Evolutionary conservation across 1,140 invertebrate genomes (phyloP).

Genomic region (Parasteatoda tepidariorum): DNA sequence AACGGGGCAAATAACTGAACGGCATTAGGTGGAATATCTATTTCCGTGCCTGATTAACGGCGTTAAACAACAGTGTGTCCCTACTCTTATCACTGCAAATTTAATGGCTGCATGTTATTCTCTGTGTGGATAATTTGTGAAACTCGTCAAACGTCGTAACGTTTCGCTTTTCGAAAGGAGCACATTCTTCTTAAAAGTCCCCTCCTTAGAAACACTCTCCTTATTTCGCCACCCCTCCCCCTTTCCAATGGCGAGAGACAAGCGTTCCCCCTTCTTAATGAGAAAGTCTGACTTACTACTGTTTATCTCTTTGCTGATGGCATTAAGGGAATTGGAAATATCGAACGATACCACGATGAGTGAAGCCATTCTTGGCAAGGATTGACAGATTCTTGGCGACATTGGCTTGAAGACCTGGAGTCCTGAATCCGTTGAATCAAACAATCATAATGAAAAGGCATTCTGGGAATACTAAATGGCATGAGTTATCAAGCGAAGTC

Average conservation of each 20-base stretch:
- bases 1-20: constrained; percentile 45
- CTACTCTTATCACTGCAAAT: constrained; percentile 57
- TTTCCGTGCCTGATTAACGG: constrained; percentile 55
- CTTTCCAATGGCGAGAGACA: constrained; percentile 1
- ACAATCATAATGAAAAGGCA: too few species aligned
- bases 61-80: constrained; percentile 24
- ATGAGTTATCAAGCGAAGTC: too few species aligned
- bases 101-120: constrained; percentile 59
- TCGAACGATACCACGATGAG: constrained; percentile 24
- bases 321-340: constrained; percentile 61
- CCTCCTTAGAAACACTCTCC: constrained; percentile 24
- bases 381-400: constrained; percentile 49
- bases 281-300: constrained; percentile 59
- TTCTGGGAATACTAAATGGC: too few species aligned
- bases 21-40: constrained; percentile 58
- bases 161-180: constrained; percentile 27
- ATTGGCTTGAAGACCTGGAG: constrained; percentile 3
- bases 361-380: constrained; percentile 37
- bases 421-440: too few species aligned
- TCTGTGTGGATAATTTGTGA: constrained; percentile 56
- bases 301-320: constrained; percentile 60
- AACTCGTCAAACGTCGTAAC: constrained; percentile 29
- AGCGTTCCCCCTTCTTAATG: constrained; percentile 47
- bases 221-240: constrained; percentile 19
- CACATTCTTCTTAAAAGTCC: constrained; percentile 56